These are phyloP conservation scores for Hoplodrina blanda DNA, from an alignment of 2,888 invertebrate species.

Conservation along the genomic window DNA sequence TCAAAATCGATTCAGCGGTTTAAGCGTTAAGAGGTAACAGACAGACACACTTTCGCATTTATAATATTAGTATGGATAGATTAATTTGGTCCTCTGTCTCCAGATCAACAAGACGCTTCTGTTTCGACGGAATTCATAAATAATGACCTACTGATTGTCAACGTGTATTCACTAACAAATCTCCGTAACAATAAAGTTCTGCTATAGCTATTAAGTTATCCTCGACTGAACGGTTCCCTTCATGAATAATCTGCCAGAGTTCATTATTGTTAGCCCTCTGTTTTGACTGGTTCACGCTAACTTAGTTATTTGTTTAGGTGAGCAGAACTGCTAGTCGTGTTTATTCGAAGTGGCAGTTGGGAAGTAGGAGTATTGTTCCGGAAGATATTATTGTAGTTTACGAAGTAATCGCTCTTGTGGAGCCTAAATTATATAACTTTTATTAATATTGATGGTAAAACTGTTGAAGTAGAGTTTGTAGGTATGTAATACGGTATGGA, in stretches of 20 bases:
- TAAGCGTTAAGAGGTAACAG: no score
- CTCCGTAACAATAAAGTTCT: slow-evolving; percentile 24
- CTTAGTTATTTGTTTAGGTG: slow-evolving; percentile 55
- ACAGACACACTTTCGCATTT: no score
- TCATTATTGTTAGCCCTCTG: slow-evolving; percentile 37
- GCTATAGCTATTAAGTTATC: slow-evolving; percentile 35
- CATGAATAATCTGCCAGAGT: slow-evolving; percentile 57
- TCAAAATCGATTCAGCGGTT: no score
- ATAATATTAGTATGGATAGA: no score
- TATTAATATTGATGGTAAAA: slow-evolving; percentile 1
- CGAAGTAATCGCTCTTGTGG: slow-evolving; percentile 28
- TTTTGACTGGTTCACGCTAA: slow-evolving; percentile 33
- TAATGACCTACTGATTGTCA: slow-evolving; percentile 4
- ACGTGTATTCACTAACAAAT: slow-evolving; percentile 5
- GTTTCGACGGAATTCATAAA: slow-evolving; percentile 16
- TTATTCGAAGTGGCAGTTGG: slow-evolving; percentile 26
- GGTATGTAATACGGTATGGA: no score
- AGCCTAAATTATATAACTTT: not conserved
- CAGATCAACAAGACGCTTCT: not conserved
- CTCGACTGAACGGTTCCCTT: slow-evolving; percentile 30
- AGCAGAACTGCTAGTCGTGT: slow-evolving; percentile 29
- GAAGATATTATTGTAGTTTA: slow-evolving; percentile 25
- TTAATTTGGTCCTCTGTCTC: not conserved
- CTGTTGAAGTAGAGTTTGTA: no score
- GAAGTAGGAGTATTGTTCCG: slow-evolving; percentile 6